These are phyloP conservation scores for Dendrocincla tyrannina DNA, from an alignment of 2,797 vertebrate species.

Conservation along the genomic window DNA sequence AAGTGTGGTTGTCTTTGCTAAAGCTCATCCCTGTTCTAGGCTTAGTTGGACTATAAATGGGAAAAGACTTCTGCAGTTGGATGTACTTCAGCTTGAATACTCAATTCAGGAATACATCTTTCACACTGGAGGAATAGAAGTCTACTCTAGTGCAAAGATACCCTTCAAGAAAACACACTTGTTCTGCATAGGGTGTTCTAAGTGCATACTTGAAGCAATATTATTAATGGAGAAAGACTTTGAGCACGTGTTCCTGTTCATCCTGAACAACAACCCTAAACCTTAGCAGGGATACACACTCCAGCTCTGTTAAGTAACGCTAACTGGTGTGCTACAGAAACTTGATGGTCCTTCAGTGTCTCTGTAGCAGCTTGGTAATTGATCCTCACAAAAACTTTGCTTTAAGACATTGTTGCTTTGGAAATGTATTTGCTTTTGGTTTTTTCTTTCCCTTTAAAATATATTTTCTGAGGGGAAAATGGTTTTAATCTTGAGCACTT, in stretches of 20 bases:
- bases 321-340: neutral
- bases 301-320: neutral
- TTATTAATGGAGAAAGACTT: neutral
- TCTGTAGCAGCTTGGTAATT: neutral
- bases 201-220: neutral
- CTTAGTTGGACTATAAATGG: neutral
- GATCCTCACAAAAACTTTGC: neutral
- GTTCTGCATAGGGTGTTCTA: neutral
- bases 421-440: neutral
- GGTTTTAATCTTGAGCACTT: neutral
- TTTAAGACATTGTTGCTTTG: neutral
- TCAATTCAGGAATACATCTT: neutral
- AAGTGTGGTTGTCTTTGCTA: neutral
- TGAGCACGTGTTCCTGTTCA: neutral
- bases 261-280: neutral
- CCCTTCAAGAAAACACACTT: neutral
- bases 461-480: neutral
- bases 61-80: neutral
- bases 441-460: neutral
- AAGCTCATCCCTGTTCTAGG: neutral
- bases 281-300: neutral
- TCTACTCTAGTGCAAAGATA: neutral
- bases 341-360: neutral
- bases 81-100: neutral
- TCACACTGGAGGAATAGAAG: neutral